Base-by-base conservation (phyloP, 2,888 invertebrate genomes). In the Netelia virgata region DNA sequence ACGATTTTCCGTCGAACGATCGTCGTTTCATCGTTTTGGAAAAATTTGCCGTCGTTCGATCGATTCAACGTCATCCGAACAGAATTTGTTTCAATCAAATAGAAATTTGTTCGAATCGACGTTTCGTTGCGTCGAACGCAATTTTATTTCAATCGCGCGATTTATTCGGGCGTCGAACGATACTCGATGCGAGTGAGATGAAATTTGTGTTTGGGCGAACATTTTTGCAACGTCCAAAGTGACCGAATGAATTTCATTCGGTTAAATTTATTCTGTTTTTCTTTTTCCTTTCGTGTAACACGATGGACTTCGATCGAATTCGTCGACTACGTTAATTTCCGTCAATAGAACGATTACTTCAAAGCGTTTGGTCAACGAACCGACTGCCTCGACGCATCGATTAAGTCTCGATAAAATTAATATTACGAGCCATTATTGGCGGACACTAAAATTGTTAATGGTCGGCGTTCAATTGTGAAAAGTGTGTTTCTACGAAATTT, bases 391-490 rank as follows among this genome's bases (percentile, higher is more conserved):
- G 36, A 5, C 6, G 36, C 36, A 36, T 36, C 23, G 61, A 76
- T 80, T 73, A 69, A 68, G 10, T 70, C 50, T 64, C 84, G 64
- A 77, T 77, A 83, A 84, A 63, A 36, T 77, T 68, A 73, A 72
- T 77, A 80, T 80, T 68, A 84, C 68, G 68, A 68, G 47, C 47
- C 59, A 69, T 78, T 82, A 79, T 84, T 79, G 70, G 61, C 16
- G 55, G 18, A 75, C 64, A 68, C 43, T 79, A 70, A 78, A 78
- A 82, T 84, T 59, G 59, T 75, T 79, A 74, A 84, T 75, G 84
- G 75, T 66, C 69, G 55, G 16, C 72, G 75, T 55, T 82, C 72
- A 66, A 82, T 36, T 76, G 28, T 80, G 50, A 77, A 36, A 53
- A 36, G 47, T 64, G 50, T 50, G 47, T 50, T 53, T 18, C 18